Evolutionary conservation across 2,888 invertebrate species (phyloP), one percentile per base, ranked within the genome.

Genomic region (Chaetogeoica ovagalla): DNA sequence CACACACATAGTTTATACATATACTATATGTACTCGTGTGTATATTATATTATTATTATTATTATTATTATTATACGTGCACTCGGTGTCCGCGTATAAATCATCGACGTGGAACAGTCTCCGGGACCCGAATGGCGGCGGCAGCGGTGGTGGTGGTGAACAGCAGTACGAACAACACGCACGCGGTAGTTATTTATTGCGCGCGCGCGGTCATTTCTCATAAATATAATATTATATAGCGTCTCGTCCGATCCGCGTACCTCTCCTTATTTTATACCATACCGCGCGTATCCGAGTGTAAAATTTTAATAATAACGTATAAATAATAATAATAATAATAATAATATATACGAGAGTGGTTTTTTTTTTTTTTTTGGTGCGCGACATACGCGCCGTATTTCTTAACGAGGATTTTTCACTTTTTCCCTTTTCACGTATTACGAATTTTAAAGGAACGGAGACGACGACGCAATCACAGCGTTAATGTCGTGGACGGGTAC

Each of bases 181-280:
- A 71, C 79, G 71, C 79, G 70, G 70, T 79, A 65, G 71, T 79
- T 79, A 79, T 79, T 79, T 79, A 79, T 79, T 71, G 79, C 70
- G 63, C 63, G 63, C 63, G 39, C 79, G 79, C 79, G 79, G 77
- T 79, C 70, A 63, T 71, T 79, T 70, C 79, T 70, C 79, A 71
- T 23, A 57, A 59, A 65, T 30, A 30, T 30, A 30, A 30, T 30
- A 30, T 30, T 30, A 30, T 30, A 30, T 68, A 68, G 19, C 55
- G 55, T 55, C 52, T 23, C 62, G 48, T 13, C 13, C 3, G 48
- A 11, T 43, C 7, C 48, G 15, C 48, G 48, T 48, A 48, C 48
- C 48, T 48, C 13, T 9, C 13, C 9, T 9, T 7, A 43, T 9
- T 43, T 11, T 43, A 43, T 30, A 30, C 30, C 30, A 43, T 11